These are phyloP conservation scores for Drosophila kanekoi DNA, from an alignment of 2,888 invertebrate species.

Conservation along the genomic window DNA sequence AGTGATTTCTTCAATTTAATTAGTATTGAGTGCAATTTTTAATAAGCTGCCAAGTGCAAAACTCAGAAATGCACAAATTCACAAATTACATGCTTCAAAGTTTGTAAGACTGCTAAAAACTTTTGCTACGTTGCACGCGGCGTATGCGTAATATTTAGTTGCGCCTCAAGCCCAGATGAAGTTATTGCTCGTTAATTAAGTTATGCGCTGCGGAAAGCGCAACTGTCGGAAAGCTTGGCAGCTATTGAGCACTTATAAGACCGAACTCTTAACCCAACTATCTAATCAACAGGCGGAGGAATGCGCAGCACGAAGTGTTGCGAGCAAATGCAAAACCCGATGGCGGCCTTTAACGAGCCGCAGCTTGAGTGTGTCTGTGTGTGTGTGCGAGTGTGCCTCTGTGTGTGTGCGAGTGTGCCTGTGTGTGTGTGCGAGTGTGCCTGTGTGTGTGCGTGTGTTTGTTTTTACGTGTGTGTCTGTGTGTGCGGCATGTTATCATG, in stretches of 20 bases:
- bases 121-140: conserved; percentile 20
- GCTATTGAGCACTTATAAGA: conserved; percentile 30
- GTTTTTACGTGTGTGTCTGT: conserved; percentile 12
- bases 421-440: conserved; percentile 5
- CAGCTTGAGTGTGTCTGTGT: conserved; percentile 15
- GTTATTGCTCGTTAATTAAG: conserved; percentile 53
- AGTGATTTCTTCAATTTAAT: conserved; percentile 56
- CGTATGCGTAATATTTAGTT: conserved; percentile 42
- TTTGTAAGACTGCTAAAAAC: conserved; percentile 19
- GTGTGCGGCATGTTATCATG: conserved; percentile 57
- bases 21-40: conserved; percentile 60
- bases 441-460: conserved; percentile 4
- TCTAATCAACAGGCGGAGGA: conserved; percentile 49
- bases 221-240: conserved; percentile 19
- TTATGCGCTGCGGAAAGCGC: conserved; percentile 27
- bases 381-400: conserved; percentile 6
- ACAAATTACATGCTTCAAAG: conserved; percentile 23
- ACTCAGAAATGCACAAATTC: not conserved
- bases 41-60: conserved; percentile 27
- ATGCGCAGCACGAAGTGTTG: conserved; percentile 30
- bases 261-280: conserved; percentile 25
- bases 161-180: conserved; percentile 24
- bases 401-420: conserved; percentile 5
- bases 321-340: conserved; percentile 59
- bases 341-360: conserved; percentile 41